Base-by-base conservation (phyloP, 1,140 invertebrate species). In the Carcinoscorpius rotundicauda region DNA sequence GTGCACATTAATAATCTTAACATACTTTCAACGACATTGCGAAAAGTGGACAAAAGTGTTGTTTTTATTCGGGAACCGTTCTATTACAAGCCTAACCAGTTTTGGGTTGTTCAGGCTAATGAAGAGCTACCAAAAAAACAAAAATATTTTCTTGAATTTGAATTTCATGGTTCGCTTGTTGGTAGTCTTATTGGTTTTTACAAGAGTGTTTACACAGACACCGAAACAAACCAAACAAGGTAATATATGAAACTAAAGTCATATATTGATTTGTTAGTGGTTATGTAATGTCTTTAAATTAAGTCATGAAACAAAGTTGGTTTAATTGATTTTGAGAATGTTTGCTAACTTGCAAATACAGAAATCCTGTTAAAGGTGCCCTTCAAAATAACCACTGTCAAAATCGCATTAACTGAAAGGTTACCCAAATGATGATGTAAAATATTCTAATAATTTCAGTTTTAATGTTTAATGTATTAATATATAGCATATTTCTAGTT, bases 131-230 rank as follows among this genome's bases (percentile, higher is more conserved):
- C 69, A 48, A 58, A n/a, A 29, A 55, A 50, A 10, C 11, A 29
- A 51, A 11, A 63, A 48, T 10, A 11, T 51, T 29, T 64, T 53
- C 60, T 78, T 5, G 29, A 67, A 4, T 66, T 76, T 4, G 77
- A 82, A 53, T 92, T 89, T 68, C 78, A 80, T 63, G 89, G 89
- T 6, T 82, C 78, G 8, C 75, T 91, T 10, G 77, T 76, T 3
- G 78, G 79, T 4, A 79, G 84, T 59, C 86, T 88, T 64, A 82
- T 86, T 29, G 90, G 90, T 3, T 85, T 93, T 70, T 93, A 93
- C 75, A 82, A 83, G 58, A 91, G 88, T 74, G 80, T 77, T 50
- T 92, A 93, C 74, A 80, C 78, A 57, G 83, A 85, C 70, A 72
- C 71, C 3, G 74, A 65, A 51, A 78, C 73, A 0, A 84, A 84